These are phyloP conservation scores for Osmerus mordax DNA, from an alignment of 2,113 vertebrate genomes.

Conservation along the genomic window DNA sequence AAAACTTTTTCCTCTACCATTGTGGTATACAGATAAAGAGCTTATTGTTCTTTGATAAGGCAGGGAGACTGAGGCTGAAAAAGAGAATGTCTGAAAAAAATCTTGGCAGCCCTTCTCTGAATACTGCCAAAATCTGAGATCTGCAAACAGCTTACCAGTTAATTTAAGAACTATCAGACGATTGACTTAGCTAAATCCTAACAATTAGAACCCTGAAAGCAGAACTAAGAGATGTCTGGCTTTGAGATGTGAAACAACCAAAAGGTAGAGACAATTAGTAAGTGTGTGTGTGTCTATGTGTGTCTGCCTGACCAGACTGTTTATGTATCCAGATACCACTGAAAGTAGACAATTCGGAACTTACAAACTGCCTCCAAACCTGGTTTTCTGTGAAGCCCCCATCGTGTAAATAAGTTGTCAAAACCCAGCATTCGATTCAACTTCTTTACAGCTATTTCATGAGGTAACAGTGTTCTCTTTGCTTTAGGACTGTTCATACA, in stretches of 20 bases:
- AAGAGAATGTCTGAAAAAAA: constrained; percentile 35
- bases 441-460: no score
- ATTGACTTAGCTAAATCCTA: constrained; percentile 65
- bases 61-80: constrained; percentile 30
- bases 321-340: constrained; percentile 45
- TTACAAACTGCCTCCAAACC: no score
- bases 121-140: constrained; percentile 59
- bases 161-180: constrained; percentile 64
- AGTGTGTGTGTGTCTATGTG: not conserved
- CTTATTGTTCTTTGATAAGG: constrained; percentile 53
- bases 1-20: constrained; percentile 33
- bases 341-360: not conserved
- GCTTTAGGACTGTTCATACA: no score
- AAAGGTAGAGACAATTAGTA: constrained; percentile 40
- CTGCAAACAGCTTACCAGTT: constrained; percentile 52
- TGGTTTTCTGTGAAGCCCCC: no score
- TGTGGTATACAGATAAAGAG: constrained; percentile 46
- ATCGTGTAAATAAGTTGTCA: no score
- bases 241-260: constrained; percentile 48
- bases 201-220: constrained; percentile 63
- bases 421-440: no score
- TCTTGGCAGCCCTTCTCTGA: constrained; percentile 52
- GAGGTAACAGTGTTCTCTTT: no score
- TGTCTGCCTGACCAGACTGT: constrained; percentile 7
- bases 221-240: constrained; percentile 44